phyloP scores from a whole-genome alignment of 1,140 invertebrate species.

The Ceratoteleas bidentatus region DNA sequence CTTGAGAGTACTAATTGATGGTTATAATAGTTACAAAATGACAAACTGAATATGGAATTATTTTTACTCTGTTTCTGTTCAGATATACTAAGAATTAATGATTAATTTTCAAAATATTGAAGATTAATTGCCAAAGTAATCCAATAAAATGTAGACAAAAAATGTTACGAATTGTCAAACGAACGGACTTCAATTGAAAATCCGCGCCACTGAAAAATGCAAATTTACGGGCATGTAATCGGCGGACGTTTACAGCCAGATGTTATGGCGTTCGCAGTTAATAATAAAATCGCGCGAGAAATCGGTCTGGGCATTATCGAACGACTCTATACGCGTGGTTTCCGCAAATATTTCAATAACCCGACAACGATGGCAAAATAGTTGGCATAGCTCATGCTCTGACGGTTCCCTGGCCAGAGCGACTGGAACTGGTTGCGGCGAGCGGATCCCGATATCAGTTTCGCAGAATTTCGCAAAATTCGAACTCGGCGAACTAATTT shows the following conservation, averaged over 20 bases:
- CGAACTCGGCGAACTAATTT: constrained; percentile 52
- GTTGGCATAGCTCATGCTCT: constrained; percentile 69
- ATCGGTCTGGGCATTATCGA: constrained; percentile 50
- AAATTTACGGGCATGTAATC: constrained; percentile 31
- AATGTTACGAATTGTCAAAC: no score
- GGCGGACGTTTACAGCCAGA: constrained; percentile 37
- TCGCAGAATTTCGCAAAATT: constrained; percentile 60
- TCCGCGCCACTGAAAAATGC: constrained; percentile 18
- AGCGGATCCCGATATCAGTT: constrained; percentile 57
- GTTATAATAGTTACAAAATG: no score
- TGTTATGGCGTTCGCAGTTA: constrained; percentile 35
- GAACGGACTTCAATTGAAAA: not conserved
- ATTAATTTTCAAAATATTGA: no score
- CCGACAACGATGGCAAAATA: constrained; percentile 71
- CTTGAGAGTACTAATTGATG: no score
- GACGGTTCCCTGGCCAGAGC: constrained; percentile 37
- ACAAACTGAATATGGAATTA: no score
- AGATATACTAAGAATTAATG: no score
- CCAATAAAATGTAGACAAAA: no score
- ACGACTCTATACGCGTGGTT: constrained; percentile 70
- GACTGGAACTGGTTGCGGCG: constrained; percentile 65
- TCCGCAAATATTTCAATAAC: constrained; percentile 74
- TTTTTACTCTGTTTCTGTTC: no score
- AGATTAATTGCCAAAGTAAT: no score
- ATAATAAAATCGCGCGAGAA: constrained; percentile 43